These are phyloP conservation scores for Lophius americanus DNA, from an alignment of 2,797 vertebrate species.

Conservation along the genomic window DNA sequence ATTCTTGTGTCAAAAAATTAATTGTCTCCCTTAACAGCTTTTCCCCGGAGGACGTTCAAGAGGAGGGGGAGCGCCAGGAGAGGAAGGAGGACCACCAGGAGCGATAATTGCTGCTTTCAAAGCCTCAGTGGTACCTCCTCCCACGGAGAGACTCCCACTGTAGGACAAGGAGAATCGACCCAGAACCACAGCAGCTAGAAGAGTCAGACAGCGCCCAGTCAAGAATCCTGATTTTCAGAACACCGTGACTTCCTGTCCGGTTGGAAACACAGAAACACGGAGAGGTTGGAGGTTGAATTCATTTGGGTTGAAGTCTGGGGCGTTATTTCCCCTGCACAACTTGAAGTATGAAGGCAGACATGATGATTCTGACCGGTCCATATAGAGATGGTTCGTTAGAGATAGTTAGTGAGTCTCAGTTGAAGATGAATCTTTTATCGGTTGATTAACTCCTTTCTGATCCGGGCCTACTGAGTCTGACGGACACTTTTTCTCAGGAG, in stretches of 20 bases:
- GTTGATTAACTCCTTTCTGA: neutral
- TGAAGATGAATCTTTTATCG: neutral
- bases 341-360: too few species aligned
- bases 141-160: conserved; percentile 59
- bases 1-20: conserved; percentile 88
- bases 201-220: too few species aligned
- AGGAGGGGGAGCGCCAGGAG: conserved; percentile 62
- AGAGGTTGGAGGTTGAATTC: too few species aligned
- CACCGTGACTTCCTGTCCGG: too few species aligned
- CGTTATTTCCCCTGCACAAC: too few species aligned
- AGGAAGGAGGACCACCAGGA: conserved; percentile 71
- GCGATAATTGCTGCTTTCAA: conserved; percentile 84
- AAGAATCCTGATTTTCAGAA: too few species aligned
- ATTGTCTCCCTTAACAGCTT: conserved; percentile 84
- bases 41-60: conserved; percentile 70
- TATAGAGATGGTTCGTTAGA: too few species aligned
- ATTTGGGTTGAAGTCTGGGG: too few species aligned
- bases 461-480: neutral
- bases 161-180: too few species aligned
- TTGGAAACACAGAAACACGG: too few species aligned
- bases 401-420: neutral
- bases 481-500: neutral
- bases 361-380: too few species aligned
- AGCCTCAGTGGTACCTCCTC: conserved; percentile 70
- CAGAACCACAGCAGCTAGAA: too few species aligned